Percentiles rank a stretch among this genome's conserved stretches.
Evolutionary conservation across 2,797 vertebrate genomes (phyloP).

Genomic region (Molossus molossus): DNA sequence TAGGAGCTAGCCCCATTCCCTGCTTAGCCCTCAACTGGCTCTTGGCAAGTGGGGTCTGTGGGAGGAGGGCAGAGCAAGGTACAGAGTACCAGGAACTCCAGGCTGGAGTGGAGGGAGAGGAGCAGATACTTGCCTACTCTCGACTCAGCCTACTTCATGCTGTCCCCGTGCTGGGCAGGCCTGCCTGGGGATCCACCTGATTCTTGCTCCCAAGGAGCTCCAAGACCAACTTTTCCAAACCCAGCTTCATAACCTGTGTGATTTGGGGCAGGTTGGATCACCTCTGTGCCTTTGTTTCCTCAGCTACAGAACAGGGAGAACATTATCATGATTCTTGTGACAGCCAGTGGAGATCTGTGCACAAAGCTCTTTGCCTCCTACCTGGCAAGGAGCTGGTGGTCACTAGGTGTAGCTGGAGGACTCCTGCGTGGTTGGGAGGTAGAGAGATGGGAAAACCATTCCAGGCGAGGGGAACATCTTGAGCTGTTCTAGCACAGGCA

Average conservation of each 20-base stretch:
- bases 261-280: background rate
- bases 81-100: background rate
- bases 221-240: background rate
- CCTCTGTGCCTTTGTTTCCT: constrained; percentile 1
- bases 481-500: background rate
- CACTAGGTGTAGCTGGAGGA: background rate
- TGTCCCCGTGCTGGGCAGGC: background rate
- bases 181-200: background rate
- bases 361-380: background rate
- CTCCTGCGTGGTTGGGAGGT: background rate
- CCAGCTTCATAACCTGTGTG: background rate
- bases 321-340: background rate
- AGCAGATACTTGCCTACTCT: background rate
- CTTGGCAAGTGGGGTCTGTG: background rate
- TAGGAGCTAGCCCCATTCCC: background rate
- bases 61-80: background rate
- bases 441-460: background rate
- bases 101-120: background rate
- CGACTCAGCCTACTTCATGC: background rate
- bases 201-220: background rate
- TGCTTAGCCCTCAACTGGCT: background rate
- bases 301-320: background rate
- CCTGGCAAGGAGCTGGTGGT: background rate
- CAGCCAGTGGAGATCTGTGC: background rate
- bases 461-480: background rate